These are phyloP conservation scores for Platalea minor DNA, from an alignment of 2,797 vertebrate species.

Conservation along the genomic window DNA sequence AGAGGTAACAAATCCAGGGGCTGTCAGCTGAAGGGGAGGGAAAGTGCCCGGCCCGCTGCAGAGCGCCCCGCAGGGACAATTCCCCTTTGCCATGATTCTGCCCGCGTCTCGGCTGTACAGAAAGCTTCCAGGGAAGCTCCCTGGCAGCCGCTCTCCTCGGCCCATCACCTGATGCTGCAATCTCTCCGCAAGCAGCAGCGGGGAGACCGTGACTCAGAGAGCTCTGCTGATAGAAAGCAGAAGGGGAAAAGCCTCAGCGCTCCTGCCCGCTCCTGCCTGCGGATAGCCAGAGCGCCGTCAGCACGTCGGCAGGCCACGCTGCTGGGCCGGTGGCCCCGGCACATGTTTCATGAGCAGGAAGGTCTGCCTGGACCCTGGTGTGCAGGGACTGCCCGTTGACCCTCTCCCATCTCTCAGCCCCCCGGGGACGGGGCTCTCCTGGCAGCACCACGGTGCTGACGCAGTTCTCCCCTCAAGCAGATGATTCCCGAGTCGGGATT, in stretches of 20 bases:
- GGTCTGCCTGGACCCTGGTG: neutral
- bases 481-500: neutral
- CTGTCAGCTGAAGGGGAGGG: neutral
- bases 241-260: neutral
- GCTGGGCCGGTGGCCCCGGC: neutral
- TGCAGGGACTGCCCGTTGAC: neutral
- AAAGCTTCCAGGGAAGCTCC: neutral
- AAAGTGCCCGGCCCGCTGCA: neutral
- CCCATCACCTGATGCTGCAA: neutral
- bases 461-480: neutral
- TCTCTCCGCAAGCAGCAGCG: neutral
- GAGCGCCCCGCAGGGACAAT: neutral
- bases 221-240: neutral
- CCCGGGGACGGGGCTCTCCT: neutral
- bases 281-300: fast-evolving
- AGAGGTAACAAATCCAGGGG: neutral
- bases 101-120: neutral
- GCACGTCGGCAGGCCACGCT: fast-evolving
- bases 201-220: neutral
- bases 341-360: fast-evolving
- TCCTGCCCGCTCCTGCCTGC: neutral
- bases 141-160: neutral
- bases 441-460: neutral
- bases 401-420: neutral
- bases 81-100: neutral